Evolutionary conservation across 2,113 vertebrate genomes (phyloP).

Genomic region (Carollia perspicillata): DNA sequence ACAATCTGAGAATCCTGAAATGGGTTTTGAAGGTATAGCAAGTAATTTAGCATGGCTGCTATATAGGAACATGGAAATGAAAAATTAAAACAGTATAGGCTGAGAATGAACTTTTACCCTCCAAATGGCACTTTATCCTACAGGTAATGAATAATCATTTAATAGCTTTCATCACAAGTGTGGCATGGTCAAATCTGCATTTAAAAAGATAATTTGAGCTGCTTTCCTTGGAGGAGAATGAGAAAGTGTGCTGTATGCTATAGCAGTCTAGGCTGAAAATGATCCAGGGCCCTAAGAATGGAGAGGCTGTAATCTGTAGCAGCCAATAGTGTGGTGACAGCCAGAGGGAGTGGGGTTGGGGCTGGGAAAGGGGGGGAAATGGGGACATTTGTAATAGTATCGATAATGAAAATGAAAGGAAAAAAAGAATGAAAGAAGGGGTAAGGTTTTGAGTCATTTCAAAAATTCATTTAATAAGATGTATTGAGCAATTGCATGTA

Average conservation of each 20-base stretch:
- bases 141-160: not conserved
- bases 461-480: not conserved
- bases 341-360: too few species aligned
- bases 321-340: too few species aligned
- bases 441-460: not conserved
- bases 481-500: not conserved
- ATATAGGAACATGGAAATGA: not conserved
- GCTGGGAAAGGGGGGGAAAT: too few species aligned
- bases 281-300: not conserved
- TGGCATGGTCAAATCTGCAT: conserved; percentile 14
- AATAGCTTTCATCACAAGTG: not conserved
- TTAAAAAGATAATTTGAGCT: not conserved
- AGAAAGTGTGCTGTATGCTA: not conserved
- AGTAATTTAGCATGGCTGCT: not conserved
- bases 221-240: not conserved
- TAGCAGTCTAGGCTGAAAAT: not conserved
- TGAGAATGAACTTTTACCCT: not conserved
- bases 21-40: not conserved
- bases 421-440: not conserved
- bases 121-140: not conserved
- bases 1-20: not conserved
- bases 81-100: not conserved
- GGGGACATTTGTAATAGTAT: too few species aligned
- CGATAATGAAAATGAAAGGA: too few species aligned
- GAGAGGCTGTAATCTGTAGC: not conserved